Conservation (phyloP, 2,113 vertebrate species). For the Monarcha castaneiventris region DNA sequence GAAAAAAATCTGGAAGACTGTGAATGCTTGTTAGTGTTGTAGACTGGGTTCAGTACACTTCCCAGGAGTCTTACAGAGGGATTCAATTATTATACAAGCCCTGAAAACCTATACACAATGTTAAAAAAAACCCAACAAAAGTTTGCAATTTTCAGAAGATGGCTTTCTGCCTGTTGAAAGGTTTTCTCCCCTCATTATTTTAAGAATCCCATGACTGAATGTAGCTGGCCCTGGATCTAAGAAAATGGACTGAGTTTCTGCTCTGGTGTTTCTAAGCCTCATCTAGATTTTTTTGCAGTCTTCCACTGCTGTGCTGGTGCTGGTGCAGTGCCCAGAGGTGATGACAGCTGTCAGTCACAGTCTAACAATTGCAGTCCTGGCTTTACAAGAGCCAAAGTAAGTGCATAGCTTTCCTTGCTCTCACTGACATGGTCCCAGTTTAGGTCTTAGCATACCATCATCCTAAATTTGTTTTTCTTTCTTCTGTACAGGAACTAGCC, state of each 20-base stretch:
- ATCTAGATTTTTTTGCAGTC: neutral
- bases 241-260: neutral
- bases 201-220: neutral
- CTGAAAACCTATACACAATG: neutral
- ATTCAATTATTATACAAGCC: neutral
- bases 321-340: neutral
- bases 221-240: constrained; percentile 25
- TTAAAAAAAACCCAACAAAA: neutral
- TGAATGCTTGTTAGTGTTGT: neutral
- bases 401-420: neutral
- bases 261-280: neutral
- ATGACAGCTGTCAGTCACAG: neutral
- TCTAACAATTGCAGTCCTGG: neutral
- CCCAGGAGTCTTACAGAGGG: neutral
- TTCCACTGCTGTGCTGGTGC: neutral
- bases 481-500: neutral
- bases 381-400: neutral
- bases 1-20: neutral
- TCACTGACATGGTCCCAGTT: neutral
- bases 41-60: neutral
- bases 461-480: neutral
- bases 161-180: neutral
- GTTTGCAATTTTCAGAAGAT: neutral
- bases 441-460: neutral
- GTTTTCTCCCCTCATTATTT: neutral